Evolutionary conservation across 2,113 vertebrate species (phyloP).

Genomic region (Platichthys flesus): DNA sequence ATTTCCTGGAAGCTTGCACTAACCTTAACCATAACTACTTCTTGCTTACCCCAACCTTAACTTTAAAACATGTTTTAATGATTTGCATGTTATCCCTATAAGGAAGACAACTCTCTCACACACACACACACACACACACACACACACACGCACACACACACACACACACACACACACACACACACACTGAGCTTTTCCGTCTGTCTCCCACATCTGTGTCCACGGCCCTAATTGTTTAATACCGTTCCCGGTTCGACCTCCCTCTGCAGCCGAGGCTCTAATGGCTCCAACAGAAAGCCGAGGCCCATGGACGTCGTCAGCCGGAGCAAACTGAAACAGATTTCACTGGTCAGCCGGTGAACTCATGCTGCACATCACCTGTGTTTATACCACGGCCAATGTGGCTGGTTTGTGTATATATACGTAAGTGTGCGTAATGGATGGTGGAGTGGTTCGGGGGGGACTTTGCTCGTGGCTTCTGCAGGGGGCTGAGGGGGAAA

Average conservation of each 20-base stretch:
- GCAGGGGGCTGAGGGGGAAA: slow-evolving; percentile 11
- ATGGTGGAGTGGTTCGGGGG: slow-evolving; percentile 17
- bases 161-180: slow-evolving; percentile 1
- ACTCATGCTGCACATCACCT: slow-evolving; percentile 50
- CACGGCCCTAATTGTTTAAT: slow-evolving; percentile 62
- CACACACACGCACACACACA: not conserved
- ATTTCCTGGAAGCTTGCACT: not conserved
- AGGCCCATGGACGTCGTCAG: slow-evolving; percentile 40
- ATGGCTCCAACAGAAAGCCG: slow-evolving; percentile 52
- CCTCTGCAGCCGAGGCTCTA: slow-evolving; percentile 44
- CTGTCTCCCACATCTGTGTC: slow-evolving; percentile 56
- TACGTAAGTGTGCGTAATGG: slow-evolving; percentile 22
- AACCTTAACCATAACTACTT: not conserved
- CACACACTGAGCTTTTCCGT: slow-evolving; percentile 7
- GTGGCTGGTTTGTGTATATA: slow-evolving; percentile 16
- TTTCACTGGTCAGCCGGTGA: slow-evolving; percentile 55
- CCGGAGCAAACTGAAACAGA: slow-evolving; percentile 20
- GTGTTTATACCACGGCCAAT: slow-evolving; percentile 35
- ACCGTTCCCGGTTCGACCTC: slow-evolving; percentile 43
- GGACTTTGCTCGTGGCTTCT: not conserved
- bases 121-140: not conserved
- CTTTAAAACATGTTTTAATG: not conserved
- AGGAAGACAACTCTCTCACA: not conserved
- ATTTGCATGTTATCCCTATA: not conserved
- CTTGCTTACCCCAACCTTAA: not conserved